These are phyloP conservation scores for Leuciscus idus DNA, from an alignment of 2,113 vertebrate species.

Conservation along the genomic window DNA sequence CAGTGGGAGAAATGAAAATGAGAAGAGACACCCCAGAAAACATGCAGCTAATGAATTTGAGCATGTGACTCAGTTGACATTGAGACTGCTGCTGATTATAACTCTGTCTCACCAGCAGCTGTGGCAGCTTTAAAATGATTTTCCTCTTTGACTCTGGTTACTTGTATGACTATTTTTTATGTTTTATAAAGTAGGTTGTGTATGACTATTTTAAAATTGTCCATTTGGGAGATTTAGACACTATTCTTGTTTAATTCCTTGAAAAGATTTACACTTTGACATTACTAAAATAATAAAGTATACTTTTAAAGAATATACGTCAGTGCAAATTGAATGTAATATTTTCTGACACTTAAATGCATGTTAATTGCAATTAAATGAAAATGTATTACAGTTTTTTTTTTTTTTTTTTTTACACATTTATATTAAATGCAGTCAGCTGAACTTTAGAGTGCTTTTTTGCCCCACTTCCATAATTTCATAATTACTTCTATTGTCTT, in stretches of 20 bases:
- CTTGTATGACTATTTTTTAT: neutral
- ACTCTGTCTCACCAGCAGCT: constrained; percentile 10
- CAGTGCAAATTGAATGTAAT: neutral
- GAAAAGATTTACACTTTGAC: neutral
- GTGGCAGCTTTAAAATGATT: neutral
- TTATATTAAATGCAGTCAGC: no score
- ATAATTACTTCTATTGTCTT: no score
- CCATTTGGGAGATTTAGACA: neutral
- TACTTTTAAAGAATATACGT: neutral
- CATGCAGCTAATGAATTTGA: neutral
- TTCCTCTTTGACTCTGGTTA: neutral
- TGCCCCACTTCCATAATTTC: no score
- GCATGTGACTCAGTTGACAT: neutral
- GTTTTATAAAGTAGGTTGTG: neutral
- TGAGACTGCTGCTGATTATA: neutral
- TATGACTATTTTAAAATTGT: neutral
- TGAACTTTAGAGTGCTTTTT: no score
- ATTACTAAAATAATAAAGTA: neutral
- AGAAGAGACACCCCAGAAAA: constrained; percentile 1
- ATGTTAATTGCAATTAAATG: no score
- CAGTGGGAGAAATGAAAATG: neutral
- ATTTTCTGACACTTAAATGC: neutral
- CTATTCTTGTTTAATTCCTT: neutral
- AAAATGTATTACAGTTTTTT: no score
- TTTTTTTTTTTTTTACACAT: no score